A percentile compares a stretch with the other conserved stretches of the same genome.
Conservation (phyloP, 1,140 invertebrate species). For the Bacillus rossius region DNA sequence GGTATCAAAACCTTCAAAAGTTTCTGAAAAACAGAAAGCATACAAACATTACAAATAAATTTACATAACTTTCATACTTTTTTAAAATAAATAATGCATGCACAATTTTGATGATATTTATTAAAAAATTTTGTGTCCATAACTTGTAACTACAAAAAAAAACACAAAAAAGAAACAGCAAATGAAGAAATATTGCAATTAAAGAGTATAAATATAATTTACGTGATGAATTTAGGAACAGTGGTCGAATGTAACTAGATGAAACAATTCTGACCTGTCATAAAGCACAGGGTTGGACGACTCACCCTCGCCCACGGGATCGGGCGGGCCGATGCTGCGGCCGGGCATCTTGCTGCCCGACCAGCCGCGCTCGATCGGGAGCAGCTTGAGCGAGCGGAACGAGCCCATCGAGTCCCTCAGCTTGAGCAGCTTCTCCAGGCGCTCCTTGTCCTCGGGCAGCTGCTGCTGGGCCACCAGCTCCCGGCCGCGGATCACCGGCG, state of each 20-base stretch:
- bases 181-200: too few species aligned
- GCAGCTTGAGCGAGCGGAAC: slow-evolving; percentile 54
- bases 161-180: too few species aligned
- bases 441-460: slow-evolving; percentile 63
- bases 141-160: too few species aligned
- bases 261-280: slow-evolving; percentile 4
- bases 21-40: slow-evolving; percentile 55
- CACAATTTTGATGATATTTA: too few species aligned
- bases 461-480: slow-evolving; percentile 64
- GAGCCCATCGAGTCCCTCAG: slow-evolving; percentile 64
- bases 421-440: slow-evolving; percentile 62
- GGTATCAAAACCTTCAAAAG: slow-evolving; percentile 83
- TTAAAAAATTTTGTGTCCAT: too few species aligned
- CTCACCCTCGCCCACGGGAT: slow-evolving; percentile 69
- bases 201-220: too few species aligned
- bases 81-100: too few species aligned
- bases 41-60: too few species aligned
- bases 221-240: too few species aligned
- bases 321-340: slow-evolving; percentile 78
- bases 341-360: slow-evolving; percentile 75
- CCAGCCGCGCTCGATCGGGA: slow-evolving; percentile 86
- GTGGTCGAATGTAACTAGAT: too few species aligned
- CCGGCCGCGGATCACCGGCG: slow-evolving; percentile 70
- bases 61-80: too few species aligned
- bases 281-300: background rate